Evolutionary conservation across 2,797 vertebrate genomes (phyloP), one percentile per base, ranked within the genome.

Genomic region (Brachymystax lenok): DNA sequence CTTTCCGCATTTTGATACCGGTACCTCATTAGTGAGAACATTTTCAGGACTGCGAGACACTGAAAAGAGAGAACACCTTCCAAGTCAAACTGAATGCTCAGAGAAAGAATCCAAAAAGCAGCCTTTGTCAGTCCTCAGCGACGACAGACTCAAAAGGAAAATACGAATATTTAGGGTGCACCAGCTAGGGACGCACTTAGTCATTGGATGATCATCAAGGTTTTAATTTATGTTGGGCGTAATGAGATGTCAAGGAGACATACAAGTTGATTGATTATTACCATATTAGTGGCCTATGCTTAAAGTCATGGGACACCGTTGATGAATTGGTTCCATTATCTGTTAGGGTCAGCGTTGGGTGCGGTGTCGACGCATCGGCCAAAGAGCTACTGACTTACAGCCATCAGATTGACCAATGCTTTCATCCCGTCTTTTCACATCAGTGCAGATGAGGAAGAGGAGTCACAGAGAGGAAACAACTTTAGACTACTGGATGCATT

Each of bases 311-410:
- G 40, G 46, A 73, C 33, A 17, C 33, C 7, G 24, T 71, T 69
- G 73, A 73, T 35, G 16, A 76, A 80, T 68, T 30, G 74, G 73
- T 76, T 73, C 64, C 35, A 61, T 71, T 73, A 64, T 56, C 67
- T 54, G 28, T 69, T 71, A 50, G 54, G 40, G 63, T 76, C 71
- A 52, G 21, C 28, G 35, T 21, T 35, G 79, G 71, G 64, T n/a
- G 17, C 50, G 66, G 54, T 69, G 67, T 8, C 2, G 61, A 64
- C 4, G 24, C 61, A 28, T 8, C n/a, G 4, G 61, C 61, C 8
- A 46, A 27, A 64, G 61, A 64, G 24, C 24, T 27, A 24, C 24
- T 64, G 61, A 64, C 61, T 24, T 64, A 24, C n/a, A 24, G 61
- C n/a, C n/a, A 21, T 27, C 19, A 4, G 24, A 64, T 64, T 27